These are phyloP conservation scores for Phaenicophaeus curvirostris DNA, from an alignment of 2,797 vertebrate species.

Conservation along the genomic window DNA sequence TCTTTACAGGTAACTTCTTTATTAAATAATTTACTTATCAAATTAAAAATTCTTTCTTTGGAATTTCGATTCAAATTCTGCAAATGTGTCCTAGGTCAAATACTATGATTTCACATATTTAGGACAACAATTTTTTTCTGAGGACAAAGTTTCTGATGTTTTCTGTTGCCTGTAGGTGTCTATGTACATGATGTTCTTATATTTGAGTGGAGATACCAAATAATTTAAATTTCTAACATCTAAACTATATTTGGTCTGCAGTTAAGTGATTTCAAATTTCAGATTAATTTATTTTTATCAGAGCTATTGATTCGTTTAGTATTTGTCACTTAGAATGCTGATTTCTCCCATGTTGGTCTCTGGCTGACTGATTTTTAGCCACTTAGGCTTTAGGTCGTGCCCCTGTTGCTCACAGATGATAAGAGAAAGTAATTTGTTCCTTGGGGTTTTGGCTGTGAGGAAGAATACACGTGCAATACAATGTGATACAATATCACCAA, in stretches of 20 bases:
- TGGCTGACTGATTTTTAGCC: slow-evolving; percentile 2
- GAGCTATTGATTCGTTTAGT: neutral
- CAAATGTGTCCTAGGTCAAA: neutral
- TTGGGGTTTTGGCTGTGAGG: neutral
- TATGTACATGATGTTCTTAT: neutral
- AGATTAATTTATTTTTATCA: neutral
- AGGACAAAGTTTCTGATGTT: neutral
- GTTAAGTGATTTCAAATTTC: neutral
- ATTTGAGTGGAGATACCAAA: neutral
- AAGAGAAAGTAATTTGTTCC: neutral
- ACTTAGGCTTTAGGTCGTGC: neutral
- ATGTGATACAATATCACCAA: neutral
- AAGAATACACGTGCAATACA: neutral
- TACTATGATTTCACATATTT: neutral
- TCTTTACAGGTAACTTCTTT: slow-evolving; percentile 89
- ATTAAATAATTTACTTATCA: neutral
- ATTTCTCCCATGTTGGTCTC: no score
- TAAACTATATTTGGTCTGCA: neutral
- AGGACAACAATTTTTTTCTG: neutral
- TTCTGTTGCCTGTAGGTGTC: neutral
- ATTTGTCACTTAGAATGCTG: neutral
- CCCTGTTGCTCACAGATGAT: neutral
- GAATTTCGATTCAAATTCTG: neutral
- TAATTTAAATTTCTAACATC: neutral
- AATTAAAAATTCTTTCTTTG: neutral